phyloP scores from a whole-genome alignment of 2,888 invertebrate species.

The Parnassius mnemosyne region DNA sequence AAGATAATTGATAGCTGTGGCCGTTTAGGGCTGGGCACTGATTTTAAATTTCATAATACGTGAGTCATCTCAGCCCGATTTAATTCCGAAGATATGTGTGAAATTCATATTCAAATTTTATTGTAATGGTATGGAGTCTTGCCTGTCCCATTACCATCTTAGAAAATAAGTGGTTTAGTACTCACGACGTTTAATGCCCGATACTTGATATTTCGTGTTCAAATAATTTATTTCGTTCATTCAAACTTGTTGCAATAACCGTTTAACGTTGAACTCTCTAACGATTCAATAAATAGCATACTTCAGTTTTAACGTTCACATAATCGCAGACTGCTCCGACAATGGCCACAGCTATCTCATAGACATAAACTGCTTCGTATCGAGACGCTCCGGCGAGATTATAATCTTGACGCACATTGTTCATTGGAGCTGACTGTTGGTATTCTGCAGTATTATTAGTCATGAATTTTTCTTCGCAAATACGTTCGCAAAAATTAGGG shows the following conservation, averaged over 20 bases:
- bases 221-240: too few relatives aligned
- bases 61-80: too few relatives aligned
- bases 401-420: conserved; percentile 55
- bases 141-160: too few relatives aligned
- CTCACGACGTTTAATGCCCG: too few relatives aligned
- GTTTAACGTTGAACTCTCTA: conserved; percentile 15
- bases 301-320: conserved; percentile 27
- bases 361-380: conserved; percentile 30
- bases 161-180: too few relatives aligned
- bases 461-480: conserved; percentile 39
- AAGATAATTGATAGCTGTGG: too few relatives aligned
- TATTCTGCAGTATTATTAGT: conserved; percentile 33
- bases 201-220: too few relatives aligned
- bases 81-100: too few relatives aligned
- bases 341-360: conserved; percentile 31
- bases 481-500: conserved; percentile 5
- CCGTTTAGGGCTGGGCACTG: too few relatives aligned
- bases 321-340: conserved; percentile 32
- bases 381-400: conserved; percentile 37
- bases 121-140: too few relatives aligned
- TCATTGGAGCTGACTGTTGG: conserved; percentile 44
- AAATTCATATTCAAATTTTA: too few relatives aligned
- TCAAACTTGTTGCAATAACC: neutral
- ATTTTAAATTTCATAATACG: too few relatives aligned
- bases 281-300: conserved; percentile 29